phyloP scores from a whole-genome alignment of 1,140 invertebrate species.

The Pseudomyrmex concolor region DNA sequence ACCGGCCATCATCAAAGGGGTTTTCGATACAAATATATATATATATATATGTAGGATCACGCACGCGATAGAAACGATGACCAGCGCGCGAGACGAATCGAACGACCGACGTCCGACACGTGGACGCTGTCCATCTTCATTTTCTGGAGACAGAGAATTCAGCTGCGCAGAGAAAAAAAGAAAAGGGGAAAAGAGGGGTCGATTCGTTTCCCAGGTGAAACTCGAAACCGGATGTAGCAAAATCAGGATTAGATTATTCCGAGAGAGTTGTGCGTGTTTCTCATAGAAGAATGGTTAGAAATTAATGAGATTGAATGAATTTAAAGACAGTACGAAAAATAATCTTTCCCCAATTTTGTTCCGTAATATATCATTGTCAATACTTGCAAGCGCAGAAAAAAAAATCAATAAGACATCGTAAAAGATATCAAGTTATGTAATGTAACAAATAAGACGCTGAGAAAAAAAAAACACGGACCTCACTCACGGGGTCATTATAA shows the following conservation, averaged over 20 bases:
- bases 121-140: slow-evolving; percentile 77
- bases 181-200: background rate
- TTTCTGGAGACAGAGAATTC: slow-evolving; percentile 65
- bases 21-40: slow-evolving; percentile 17
- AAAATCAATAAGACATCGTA: background rate
- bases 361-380: background rate
- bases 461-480: slow-evolving; percentile 11
- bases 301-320: slow-evolving; percentile 36
- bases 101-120: slow-evolving; percentile 65
- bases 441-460: slow-evolving; percentile 31
- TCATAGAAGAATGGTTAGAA: slow-evolving; percentile 19
- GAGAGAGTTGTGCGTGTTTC: background rate
- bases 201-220: slow-evolving; percentile 73
- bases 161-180: slow-evolving; percentile 36
- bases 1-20: slow-evolving; percentile 61
- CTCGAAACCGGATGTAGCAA: slow-evolving; percentile 56
- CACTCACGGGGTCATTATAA: slow-evolving; percentile 60
- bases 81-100: slow-evolving; percentile 32
- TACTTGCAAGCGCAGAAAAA: background rate
- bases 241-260: slow-evolving; percentile 4
- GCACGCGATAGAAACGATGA: slow-evolving; percentile 43
- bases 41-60: slow-evolving; percentile 15
- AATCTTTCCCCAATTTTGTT: background rate
- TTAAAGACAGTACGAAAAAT: background rate
- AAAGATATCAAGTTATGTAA: background rate